These are phyloP conservation scores for Tetranychus truncatus DNA, from an alignment of 2,888 invertebrate genomes.

Conservation along the genomic window DNA sequence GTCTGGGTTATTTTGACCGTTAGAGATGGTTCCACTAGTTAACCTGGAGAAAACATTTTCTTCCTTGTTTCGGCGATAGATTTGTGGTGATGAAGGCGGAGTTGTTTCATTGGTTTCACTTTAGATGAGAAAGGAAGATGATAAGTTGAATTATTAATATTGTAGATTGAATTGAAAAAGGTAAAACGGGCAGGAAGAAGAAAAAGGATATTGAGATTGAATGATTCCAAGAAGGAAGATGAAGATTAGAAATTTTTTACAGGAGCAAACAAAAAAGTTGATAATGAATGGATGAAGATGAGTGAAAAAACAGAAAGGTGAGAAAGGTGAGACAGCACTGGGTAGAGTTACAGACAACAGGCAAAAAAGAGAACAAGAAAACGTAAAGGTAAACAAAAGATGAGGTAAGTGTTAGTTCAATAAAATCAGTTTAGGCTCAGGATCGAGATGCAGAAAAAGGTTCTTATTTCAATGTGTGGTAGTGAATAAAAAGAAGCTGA, in stretches of 20 bases:
- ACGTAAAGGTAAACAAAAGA: neutral
- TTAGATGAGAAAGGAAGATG: neutral
- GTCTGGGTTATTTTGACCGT: slow-evolving; percentile 31
- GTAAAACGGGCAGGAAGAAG: neutral
- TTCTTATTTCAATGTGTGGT: neutral
- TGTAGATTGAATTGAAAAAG: neutral
- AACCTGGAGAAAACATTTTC: slow-evolving; percentile 59
- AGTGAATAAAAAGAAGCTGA: neutral
- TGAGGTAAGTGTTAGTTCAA: neutral
- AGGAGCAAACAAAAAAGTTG: slow-evolving; percentile 1
- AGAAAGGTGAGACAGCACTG: neutral
- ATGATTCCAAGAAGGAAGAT: neutral
- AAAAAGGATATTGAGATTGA: neutral
- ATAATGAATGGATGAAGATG: neutral
- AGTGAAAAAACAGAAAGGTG: neutral
- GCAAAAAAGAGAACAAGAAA: neutral
- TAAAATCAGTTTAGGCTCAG: neutral
- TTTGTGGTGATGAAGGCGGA: slow-evolving; percentile 44
- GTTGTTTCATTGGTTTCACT: slow-evolving; percentile 29
- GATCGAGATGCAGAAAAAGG: neutral
- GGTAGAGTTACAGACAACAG: neutral
- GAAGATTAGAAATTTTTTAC: neutral
- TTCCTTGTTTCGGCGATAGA: slow-evolving; percentile 35
- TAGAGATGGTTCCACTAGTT: slow-evolving; percentile 41
- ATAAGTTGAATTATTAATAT: neutral